phyloP scores from a whole-genome alignment of 2,888 invertebrate genomes.

The Lucinisca nassula region DNA sequence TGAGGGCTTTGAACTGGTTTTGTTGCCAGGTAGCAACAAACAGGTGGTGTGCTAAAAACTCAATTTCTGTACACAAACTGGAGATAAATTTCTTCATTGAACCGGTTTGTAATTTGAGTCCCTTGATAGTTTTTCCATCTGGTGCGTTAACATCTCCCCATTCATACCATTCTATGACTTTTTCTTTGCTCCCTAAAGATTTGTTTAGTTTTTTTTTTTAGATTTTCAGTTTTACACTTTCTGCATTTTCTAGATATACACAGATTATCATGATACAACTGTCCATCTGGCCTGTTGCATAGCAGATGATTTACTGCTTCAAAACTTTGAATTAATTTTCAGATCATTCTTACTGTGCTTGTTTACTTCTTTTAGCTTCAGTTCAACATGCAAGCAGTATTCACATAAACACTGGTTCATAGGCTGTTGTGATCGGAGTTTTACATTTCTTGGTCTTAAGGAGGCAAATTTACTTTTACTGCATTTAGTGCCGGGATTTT shows the following conservation, averaged over 20 bases:
- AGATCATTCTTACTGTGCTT: conserved; percentile 15
- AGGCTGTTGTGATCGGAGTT: conserved; percentile 26
- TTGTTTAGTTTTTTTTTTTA: too few relatives aligned
- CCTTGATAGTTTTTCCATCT: conserved; percentile 43
- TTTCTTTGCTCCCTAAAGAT: conserved; percentile 17
- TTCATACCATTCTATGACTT: conserved; percentile 16
- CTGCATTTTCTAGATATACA: too few relatives aligned
- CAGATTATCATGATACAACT: too few relatives aligned
- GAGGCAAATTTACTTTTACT: too few relatives aligned
- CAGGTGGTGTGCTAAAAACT: conserved; percentile 44
- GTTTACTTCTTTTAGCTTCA: conserved; percentile 28
- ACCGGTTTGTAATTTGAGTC: too few relatives aligned
- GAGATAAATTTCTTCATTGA: too few relatives aligned
- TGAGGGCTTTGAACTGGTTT: conserved; percentile 35
- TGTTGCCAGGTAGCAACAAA: conserved; percentile 59
- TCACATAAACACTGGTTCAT: conserved; percentile 59
- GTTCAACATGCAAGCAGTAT: conserved; percentile 49
- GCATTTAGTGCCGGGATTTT: too few relatives aligned
- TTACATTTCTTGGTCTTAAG: conserved; percentile 45
- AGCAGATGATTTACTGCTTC: too few relatives aligned
- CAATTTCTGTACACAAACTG: too few relatives aligned
- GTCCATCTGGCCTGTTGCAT: too few relatives aligned
- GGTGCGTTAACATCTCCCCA: conserved; percentile 36
- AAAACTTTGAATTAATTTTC: conserved; percentile 22
- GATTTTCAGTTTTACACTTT: too few relatives aligned